phyloP scores from a whole-genome alignment of 2,113 vertebrate genomes.

The Python bivittatus region DNA sequence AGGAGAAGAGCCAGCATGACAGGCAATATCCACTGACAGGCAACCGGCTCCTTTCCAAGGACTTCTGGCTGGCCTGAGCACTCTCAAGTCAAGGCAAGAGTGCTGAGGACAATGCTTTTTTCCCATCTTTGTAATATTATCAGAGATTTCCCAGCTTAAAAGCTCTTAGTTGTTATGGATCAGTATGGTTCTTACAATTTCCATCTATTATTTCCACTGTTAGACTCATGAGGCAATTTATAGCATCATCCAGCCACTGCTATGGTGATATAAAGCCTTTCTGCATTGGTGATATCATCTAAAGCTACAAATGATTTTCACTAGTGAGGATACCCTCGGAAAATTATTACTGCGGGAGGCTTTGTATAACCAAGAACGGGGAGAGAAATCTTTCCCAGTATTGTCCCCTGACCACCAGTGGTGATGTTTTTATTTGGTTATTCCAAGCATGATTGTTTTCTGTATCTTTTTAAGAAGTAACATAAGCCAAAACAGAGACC shows the following conservation, averaged over 20 bases:
- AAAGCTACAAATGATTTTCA: not conserved
- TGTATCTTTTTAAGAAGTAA: too few relatives aligned
- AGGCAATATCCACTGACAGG: not conserved
- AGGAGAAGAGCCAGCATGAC: not conserved
- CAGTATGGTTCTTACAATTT: not conserved
- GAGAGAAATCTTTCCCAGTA: too few relatives aligned
- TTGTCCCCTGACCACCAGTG: too few relatives aligned
- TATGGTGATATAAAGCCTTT: not conserved
- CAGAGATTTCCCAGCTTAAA: not conserved
- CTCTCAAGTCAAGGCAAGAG: not conserved
- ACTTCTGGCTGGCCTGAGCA: not conserved
- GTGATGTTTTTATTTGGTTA: too few relatives aligned
- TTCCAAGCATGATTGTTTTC: too few relatives aligned
- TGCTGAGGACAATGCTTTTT: not conserved
- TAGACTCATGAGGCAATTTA: not conserved
- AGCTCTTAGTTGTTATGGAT: not conserved
- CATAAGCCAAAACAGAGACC: too few relatives aligned
- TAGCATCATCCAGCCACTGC: not conserved
- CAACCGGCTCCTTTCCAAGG: not conserved
- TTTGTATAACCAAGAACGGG: too few relatives aligned
- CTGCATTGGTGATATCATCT: not conserved
- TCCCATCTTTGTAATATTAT: not conserved
- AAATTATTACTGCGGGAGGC: too few relatives aligned
- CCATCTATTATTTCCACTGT: not conserved
- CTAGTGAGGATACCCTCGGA: not conserved